Percentiles rank a stretch among this genome's conserved stretches.
These are phyloP conservation scores for Apodemus sylvaticus DNA, from an alignment of 2,113 vertebrate species.

Conservation along the genomic window DNA sequence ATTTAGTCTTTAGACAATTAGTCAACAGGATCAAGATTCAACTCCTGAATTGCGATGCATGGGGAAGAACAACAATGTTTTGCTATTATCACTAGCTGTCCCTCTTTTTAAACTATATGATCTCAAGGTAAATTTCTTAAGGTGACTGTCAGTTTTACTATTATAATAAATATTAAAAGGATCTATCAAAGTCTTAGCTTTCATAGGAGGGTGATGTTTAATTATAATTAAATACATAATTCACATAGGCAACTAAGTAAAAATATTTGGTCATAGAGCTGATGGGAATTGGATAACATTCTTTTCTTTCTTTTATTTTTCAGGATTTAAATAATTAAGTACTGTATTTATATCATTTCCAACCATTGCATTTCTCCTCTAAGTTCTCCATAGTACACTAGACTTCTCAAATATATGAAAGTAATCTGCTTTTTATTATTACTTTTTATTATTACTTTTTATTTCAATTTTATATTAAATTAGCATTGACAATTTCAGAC, in stretches of 20 bases:
- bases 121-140: background rate
- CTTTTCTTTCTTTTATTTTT: background rate
- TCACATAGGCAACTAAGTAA: background rate
- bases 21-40: background rate
- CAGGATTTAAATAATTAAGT: background rate
- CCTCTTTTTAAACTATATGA: background rate
- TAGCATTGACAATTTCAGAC: background rate
- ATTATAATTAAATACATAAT: background rate
- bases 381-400: background rate
- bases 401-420: background rate
- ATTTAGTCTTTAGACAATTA: background rate
- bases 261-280: background rate
- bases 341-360: background rate
- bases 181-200: background rate
- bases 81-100: background rate
- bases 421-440: background rate
- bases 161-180: background rate
- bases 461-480: background rate
- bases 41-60: background rate
- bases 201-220: background rate
- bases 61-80: background rate
- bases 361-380: background rate
- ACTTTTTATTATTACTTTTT: background rate
- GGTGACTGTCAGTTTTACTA: background rate
- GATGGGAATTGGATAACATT: background rate